Percentiles rank a stretch among this genome's conserved stretches.
phyloP scores from a whole-genome alignment of 1,140 invertebrate genomes.

The Goniozus legneri region DNA sequence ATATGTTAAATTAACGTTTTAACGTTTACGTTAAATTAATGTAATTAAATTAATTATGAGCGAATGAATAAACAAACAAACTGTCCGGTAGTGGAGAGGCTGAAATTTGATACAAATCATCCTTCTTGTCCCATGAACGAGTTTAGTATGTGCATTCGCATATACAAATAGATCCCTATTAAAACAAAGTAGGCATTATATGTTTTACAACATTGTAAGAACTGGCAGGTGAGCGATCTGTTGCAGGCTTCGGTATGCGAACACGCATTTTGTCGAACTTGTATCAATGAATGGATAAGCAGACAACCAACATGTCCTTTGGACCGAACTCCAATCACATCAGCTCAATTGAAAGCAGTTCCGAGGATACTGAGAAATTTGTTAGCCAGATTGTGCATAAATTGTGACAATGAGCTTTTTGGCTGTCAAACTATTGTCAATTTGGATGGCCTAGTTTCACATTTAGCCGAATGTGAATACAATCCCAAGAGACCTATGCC shows the following conservation, averaged over 20 bases:
- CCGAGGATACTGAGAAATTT: constrained; percentile 90
- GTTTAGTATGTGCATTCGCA: no score
- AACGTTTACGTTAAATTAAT: no score
- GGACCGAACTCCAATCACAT: constrained; percentile 83
- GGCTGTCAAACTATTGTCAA: constrained; percentile 84
- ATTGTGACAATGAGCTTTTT: constrained; percentile 85
- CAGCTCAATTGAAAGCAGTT: constrained; percentile 82
- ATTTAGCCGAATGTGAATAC: constrained; percentile 88
- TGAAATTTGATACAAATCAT: no score
- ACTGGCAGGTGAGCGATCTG: constrained; percentile 39
- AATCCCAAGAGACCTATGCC: constrained; percentile 91
- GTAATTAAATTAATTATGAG: no score
- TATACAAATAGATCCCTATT: no score
- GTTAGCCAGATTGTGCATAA: constrained; percentile 80
- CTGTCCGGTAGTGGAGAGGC: no score
- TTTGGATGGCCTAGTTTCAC: constrained; percentile 75
- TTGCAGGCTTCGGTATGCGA: constrained; percentile 89
- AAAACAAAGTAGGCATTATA: no score
- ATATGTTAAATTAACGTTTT: no score
- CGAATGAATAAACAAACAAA: no score
- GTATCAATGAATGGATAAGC: constrained; percentile 92
- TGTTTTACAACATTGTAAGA: no score
- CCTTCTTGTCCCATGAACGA: no score
- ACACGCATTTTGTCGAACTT: constrained; percentile 90
- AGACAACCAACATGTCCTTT: constrained; percentile 91